These are phyloP conservation scores for Bothrops jararaca DNA, from an alignment of 2,113 vertebrate species.

Conservation along the genomic window DNA sequence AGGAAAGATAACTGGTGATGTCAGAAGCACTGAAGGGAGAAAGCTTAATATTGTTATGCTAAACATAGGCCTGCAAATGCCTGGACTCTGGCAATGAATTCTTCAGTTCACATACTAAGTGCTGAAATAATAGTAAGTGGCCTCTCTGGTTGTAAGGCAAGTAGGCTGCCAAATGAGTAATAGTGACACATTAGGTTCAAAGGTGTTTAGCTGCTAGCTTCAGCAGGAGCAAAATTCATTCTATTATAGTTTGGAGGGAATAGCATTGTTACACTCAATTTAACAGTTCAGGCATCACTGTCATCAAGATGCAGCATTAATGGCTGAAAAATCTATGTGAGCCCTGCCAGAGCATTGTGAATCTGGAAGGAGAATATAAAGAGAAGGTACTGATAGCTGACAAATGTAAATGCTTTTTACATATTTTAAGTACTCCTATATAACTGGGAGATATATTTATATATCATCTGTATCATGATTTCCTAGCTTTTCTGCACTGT, in stretches of 20 bases:
- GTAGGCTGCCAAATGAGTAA: neutral
- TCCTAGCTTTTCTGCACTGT: slow-evolving; percentile 27
- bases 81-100: neutral
- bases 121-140: slow-evolving; percentile 12
- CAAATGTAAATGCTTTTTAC: slow-evolving; percentile 32
- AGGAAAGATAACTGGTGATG: neutral
- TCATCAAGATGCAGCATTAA: slow-evolving; percentile 18
- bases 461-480: neutral
- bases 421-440: neutral
- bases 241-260: neutral
- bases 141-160: neutral
- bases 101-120: slow-evolving; percentile 13
- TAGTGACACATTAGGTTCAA: neutral
- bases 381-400: neutral
- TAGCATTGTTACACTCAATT: slow-evolving; percentile 25
- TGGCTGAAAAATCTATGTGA: slow-evolving; percentile 3
- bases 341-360: slow-evolving; percentile 9
- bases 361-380: neutral
- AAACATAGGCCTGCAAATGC: neutral
- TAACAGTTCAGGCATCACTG: slow-evolving; percentile 11
- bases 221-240: neutral
- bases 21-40: neutral
- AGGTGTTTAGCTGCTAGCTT: neutral
- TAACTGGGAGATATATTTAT: neutral
- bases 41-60: slow-evolving; percentile 6